Conservation (phyloP, 2,797 vertebrate species). For the Percopsis omiscomaycus region DNA sequence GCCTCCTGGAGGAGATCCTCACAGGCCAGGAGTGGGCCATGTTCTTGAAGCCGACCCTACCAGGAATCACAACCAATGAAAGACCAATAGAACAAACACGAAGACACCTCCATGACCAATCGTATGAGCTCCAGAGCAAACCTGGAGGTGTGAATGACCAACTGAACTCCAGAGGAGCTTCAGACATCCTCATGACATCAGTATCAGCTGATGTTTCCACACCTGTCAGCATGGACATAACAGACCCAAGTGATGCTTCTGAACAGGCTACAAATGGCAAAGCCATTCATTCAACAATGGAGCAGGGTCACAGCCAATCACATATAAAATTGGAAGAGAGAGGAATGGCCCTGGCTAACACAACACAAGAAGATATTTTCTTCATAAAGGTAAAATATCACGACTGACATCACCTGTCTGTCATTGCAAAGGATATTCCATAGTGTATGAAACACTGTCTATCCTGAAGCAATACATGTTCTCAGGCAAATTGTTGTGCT, state of each 20-base stretch:
- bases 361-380: neutral
- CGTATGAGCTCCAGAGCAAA: constrained; percentile 20
- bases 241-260: constrained; percentile 24
- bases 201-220: constrained; percentile 20
- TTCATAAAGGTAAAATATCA: constrained; percentile 45
- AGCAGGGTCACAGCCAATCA: constrained; percentile 36
- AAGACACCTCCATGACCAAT: constrained; percentile 4
- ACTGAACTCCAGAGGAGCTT: constrained; percentile 22
- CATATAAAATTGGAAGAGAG: constrained; percentile 17
- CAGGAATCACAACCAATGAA: constrained; percentile 31
- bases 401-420: neutral
- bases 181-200: constrained; percentile 17
- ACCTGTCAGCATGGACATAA: constrained; percentile 35
- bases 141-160: constrained; percentile 12
- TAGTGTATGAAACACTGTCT: neutral
- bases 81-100: constrained; percentile 24
- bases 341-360: constrained; percentile 1
- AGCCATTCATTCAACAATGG: constrained; percentile 54
- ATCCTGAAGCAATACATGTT: neutral
- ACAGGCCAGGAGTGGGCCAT: constrained; percentile 74
- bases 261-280: constrained; percentile 1
- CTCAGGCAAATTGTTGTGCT: neutral
- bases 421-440: neutral
- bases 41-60: constrained; percentile 58
- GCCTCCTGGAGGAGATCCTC: constrained; percentile 77